These are phyloP conservation scores for Panopea generosa DNA, from an alignment of 2,888 invertebrate genomes.

Conservation along the genomic window DNA sequence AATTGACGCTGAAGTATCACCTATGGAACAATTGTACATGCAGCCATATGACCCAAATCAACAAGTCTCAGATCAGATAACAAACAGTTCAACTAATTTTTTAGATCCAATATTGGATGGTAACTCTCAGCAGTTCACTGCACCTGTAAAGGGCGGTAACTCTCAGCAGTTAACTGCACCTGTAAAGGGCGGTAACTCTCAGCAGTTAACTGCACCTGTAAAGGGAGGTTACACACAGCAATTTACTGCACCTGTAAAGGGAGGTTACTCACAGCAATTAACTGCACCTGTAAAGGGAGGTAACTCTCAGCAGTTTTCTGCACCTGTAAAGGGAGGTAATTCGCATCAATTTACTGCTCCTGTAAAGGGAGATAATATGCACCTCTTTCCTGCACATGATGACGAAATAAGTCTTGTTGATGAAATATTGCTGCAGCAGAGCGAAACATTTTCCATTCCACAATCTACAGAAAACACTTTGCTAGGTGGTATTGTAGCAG, in stretches of 20 bases:
- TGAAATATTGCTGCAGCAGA: too few species aligned
- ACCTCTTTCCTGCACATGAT: background rate
- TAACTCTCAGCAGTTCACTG: background rate
- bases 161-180: background rate
- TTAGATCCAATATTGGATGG: background rate
- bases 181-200: too few species aligned
- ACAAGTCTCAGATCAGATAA: too few species aligned
- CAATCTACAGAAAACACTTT: too few species aligned
- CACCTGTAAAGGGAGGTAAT: background rate
- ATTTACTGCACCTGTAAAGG: conserved; percentile 6
- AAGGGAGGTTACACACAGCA: background rate
- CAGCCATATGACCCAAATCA: conserved; percentile 7
- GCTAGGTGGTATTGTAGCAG: too few species aligned
- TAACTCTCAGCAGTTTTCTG: background rate
- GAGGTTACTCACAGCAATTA: background rate
- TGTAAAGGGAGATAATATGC: conserved; percentile 1
- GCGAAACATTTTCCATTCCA: too few species aligned
- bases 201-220: too few species aligned
- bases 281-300: background rate
- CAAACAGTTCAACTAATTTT: too few species aligned
- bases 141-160: conserved; percentile 6
- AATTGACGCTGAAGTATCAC: conserved; percentile 4
- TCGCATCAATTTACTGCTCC: background rate
- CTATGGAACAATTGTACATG: conserved; percentile 34
- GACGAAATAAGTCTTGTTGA: too few species aligned